phyloP scores from a whole-genome alignment of 2,888 invertebrate genomes.

The Caenorhabditis becei region DNA sequence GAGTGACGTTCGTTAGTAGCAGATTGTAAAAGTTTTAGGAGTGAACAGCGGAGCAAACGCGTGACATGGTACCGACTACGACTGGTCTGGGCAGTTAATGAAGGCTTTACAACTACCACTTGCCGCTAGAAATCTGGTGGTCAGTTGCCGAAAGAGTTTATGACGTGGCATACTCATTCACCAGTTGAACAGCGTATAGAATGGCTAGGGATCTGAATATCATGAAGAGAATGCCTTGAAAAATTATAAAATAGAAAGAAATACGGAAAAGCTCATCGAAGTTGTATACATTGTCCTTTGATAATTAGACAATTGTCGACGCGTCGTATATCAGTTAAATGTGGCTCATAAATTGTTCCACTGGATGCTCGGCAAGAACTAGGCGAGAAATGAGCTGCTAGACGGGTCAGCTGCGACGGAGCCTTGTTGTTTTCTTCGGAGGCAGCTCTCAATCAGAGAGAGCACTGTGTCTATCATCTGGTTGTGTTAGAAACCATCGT shows the following conservation, averaged over 20 bases:
- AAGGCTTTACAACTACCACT: constrained; percentile 47
- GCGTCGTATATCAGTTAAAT: constrained; percentile 50
- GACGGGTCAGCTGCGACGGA: constrained; percentile 53
- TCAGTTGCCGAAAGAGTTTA: constrained; percentile 35
- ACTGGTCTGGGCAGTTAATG: constrained; percentile 19
- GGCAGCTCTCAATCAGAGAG: constrained; percentile 41
- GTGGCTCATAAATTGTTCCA: constrained; percentile 48
- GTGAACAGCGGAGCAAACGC: constrained; percentile 2
- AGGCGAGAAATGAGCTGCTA: constrained; percentile 47
- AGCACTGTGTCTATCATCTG: constrained; percentile 58
- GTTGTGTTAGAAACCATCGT: constrained; percentile 61
- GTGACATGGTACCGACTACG: constrained; percentile 32
- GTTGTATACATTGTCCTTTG: neutral
- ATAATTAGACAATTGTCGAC: constrained; percentile 46
- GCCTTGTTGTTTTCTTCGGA: constrained; percentile 47
- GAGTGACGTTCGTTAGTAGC: constrained; percentile 36
- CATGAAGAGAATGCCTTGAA: no score
- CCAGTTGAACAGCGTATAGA: no score
- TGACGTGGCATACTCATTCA: neutral
- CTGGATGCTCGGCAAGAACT: constrained; percentile 26
- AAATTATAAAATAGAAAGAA: neutral
- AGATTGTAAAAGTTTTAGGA: constrained; percentile 47
- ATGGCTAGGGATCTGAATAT: no score
- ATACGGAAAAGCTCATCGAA: neutral
- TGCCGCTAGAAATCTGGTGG: constrained; percentile 33